Conservation (phyloP, 2,113 vertebrate genomes). For the Chlamydotis undulata region DNA sequence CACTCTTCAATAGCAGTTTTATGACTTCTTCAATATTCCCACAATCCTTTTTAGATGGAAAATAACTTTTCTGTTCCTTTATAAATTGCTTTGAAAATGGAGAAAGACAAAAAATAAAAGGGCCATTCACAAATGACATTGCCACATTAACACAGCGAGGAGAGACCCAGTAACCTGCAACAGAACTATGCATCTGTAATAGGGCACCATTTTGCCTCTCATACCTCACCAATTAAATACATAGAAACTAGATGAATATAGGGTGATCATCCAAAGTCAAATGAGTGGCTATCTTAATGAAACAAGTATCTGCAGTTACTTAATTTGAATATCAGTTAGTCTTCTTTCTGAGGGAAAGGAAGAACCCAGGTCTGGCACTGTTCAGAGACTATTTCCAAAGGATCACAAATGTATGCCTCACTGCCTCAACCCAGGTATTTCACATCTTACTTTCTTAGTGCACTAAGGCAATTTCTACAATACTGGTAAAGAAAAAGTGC, state of each 20-base stretch:
- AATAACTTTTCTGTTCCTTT: conserved; percentile 13
- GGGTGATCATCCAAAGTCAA: not conserved
- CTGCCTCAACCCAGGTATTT: not conserved
- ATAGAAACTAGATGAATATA: not conserved
- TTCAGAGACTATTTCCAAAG: not conserved
- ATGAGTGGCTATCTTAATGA: not conserved
- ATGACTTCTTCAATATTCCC: conserved; percentile 33
- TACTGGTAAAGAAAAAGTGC: not conserved
- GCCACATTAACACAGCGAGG: not conserved
- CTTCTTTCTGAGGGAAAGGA: not conserved
- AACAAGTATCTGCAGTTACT: not conserved
- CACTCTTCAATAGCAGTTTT: conserved; percentile 15
- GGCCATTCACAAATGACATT: not conserved
- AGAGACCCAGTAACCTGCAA: not conserved
- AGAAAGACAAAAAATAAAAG: not conserved
- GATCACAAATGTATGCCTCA: not conserved
- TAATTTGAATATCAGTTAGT: not conserved
- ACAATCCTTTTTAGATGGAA: conserved; percentile 8
- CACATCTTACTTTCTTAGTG: not conserved
- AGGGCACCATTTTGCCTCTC: not conserved
- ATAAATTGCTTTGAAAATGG: conserved; percentile 9
- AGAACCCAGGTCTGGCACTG: not conserved
- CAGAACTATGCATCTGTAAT: not conserved
- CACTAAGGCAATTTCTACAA: not conserved
- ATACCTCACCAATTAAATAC: not conserved